A percentile compares a stretch with the other conserved stretches of the same genome.
Conservation (phyloP, 1,140 invertebrate species). For the Leptinotarsa lineolata region DNA sequence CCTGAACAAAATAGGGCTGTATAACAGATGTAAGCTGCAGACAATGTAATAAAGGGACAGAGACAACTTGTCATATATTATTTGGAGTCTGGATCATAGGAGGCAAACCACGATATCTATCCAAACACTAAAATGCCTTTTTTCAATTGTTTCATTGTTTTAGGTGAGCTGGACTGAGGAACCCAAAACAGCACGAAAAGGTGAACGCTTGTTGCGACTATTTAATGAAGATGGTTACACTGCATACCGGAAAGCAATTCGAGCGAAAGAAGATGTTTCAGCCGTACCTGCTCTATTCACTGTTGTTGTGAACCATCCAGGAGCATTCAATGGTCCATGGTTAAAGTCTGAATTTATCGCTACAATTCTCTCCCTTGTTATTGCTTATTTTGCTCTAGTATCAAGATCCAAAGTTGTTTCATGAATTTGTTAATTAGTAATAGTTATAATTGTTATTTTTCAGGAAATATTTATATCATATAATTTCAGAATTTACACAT, state of each 20-base stretch:
- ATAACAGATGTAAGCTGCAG: no score
- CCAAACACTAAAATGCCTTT: no score
- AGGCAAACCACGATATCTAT: no score
- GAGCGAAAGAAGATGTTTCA: constrained; percentile 68
- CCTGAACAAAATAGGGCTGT: no score
- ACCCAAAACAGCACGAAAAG: constrained; percentile 75
- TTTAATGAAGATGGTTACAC: constrained; percentile 92
- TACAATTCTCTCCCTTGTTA: constrained; percentile 72
- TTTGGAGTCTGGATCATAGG: no score
- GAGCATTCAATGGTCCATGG: constrained; percentile 88
- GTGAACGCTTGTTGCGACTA: constrained; percentile 78
- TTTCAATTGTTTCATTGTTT: background rate
- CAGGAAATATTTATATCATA: background rate
- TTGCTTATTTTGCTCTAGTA: constrained; percentile 86
- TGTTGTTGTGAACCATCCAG: constrained; percentile 78
- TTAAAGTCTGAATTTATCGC: constrained; percentile 91
- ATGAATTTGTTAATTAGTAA: constrained; percentile 25
- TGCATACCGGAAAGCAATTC: constrained; percentile 74
- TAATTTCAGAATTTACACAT: background rate
- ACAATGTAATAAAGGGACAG: no score
- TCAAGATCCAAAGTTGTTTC: constrained; percentile 66
- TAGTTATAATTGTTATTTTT: constrained; percentile 13
- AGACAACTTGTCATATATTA: no score
- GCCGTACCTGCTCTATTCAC: constrained; percentile 75
- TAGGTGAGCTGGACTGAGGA: constrained; percentile 93